A percentile compares a stretch with the other conserved stretches of the same genome.
phyloP scores from a whole-genome alignment of 2,888 invertebrate species.

The Trissolcus japonicus region DNA sequence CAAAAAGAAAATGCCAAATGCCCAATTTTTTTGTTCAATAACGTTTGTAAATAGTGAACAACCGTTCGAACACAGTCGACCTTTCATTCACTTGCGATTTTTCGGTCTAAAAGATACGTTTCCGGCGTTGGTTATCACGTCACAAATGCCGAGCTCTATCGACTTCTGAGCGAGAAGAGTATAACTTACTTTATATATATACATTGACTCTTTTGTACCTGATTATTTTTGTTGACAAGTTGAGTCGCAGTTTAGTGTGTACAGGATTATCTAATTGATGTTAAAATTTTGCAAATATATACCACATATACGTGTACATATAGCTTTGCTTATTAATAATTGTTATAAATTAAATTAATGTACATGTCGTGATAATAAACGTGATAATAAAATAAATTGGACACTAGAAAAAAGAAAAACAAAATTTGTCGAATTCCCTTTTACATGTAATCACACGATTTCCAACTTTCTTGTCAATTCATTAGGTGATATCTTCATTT shows the following conservation, averaged over 20 bases:
- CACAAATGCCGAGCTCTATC: slow-evolving; percentile 35
- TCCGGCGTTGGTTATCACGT: slow-evolving; percentile 37
- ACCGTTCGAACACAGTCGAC: slow-evolving; percentile 1
- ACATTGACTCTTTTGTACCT: slow-evolving; percentile 53
- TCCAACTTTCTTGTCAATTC: slow-evolving; percentile 22
- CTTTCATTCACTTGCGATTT: slow-evolving; percentile 25
- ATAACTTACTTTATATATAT: slow-evolving; percentile 27
- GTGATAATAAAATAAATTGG: slow-evolving; percentile 15
- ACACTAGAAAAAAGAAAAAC: neutral
- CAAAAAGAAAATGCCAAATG: neutral
- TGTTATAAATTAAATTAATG: slow-evolving; percentile 9
- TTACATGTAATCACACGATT: slow-evolving; percentile 16
- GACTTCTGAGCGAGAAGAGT: slow-evolving; percentile 38
- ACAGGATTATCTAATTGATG: slow-evolving; percentile 9
- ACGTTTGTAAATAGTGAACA: slow-evolving; percentile 22
- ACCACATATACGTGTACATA: neutral
- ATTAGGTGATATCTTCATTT: no score
- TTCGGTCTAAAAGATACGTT: slow-evolving; percentile 35
- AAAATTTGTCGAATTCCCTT: slow-evolving; percentile 15
- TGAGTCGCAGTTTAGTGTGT: slow-evolving; percentile 1
- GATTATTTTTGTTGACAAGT: slow-evolving; percentile 22
- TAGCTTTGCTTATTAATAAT: neutral
- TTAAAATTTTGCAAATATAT: slow-evolving; percentile 18
- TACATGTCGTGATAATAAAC: slow-evolving; percentile 25
- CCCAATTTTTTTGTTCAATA: slow-evolving; percentile 3